Evolutionary conservation across 2,797 vertebrate species (phyloP), one percentile per base, ranked within the genome.

Genomic region (Crocodylus rhombifer): DNA sequence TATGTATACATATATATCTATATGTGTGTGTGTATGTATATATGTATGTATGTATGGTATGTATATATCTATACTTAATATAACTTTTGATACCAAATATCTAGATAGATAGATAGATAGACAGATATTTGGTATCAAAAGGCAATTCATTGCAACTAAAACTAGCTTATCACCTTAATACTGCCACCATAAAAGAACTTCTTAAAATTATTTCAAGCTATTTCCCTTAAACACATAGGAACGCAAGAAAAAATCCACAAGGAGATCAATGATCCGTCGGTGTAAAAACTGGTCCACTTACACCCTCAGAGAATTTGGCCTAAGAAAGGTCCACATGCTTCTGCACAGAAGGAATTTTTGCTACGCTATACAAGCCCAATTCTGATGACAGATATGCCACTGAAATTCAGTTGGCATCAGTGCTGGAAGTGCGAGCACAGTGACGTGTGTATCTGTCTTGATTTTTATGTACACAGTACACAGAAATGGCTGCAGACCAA

Each of bases 161-260:
- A 86, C 86, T 91, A 82, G 94, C 61, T 78, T 83, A 93, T 63
- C 80, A 74, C 82, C 36, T 84, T 74, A 84, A 80, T 95, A 79
- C 28, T 91, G 93, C 89, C 42, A 33, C 73, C 88, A 82, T 92
- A 18, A 80, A 94, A 94, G 60, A 94, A 61, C 76, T 95, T 82
- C 42, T 81, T 86, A 57, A 92, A 93, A 94, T 94, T 89, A 77
- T 85, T 96, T 94, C 88, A 95, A 91, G 87, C 84, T 93, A 87
- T 74, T 23, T 87, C 81, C 71, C 17, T 33, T 17, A 6, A 67
- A 18, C 57, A 30, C 56, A 90, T 76, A 65, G 36, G 63, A 92
- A 80, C 16, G 73, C n/a, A 3, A 82, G 28, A 7, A 4, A 93
- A 9, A 85, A 88, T 90, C 76, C 16, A 65, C 56, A 58, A 86